Conservation (phyloP, 2,888 invertebrate species). For the Sclerodermus sp. region DNA sequence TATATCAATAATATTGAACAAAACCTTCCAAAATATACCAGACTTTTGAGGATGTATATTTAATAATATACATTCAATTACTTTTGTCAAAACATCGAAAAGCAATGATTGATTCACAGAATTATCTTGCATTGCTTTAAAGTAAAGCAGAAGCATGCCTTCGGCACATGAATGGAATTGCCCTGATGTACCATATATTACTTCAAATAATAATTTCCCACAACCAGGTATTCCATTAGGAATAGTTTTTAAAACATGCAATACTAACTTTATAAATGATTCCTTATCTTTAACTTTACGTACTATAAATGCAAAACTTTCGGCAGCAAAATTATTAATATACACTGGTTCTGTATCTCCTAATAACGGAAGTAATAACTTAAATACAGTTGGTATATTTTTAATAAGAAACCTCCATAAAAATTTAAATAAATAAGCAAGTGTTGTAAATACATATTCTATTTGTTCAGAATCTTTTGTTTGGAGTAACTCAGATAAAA, state of each 20-base stretch:
- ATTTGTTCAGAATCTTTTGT: constrained; percentile 81
- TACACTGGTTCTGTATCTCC: constrained; percentile 79
- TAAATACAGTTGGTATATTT: constrained; percentile 74
- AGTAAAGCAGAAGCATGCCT: constrained; percentile 68
- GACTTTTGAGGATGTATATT: constrained; percentile 68
- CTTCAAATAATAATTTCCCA: constrained; percentile 86
- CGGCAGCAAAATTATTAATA: constrained; percentile 90
- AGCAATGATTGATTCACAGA: constrained; percentile 59
- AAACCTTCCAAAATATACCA: constrained; percentile 68
- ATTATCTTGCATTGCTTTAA: constrained; percentile 65
- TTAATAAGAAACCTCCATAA: constrained; percentile 81
- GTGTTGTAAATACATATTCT: constrained; percentile 82
- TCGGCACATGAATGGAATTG: constrained; percentile 85
- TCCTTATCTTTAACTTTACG: constrained; percentile 82
- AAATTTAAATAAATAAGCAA: constrained; percentile 90
- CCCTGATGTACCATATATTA: constrained; percentile 78
- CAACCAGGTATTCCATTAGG: constrained; percentile 76
- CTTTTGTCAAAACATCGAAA: constrained; percentile 68
- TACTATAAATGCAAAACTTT: constrained; percentile 93
- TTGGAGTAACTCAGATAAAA: constrained; percentile 71
- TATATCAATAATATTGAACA: constrained; percentile 54
- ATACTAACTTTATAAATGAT: constrained; percentile 70
- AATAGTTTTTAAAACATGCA: constrained; percentile 68
- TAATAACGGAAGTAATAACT: constrained; percentile 73
- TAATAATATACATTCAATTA: constrained; percentile 66